Evolutionary conservation across 1,140 invertebrate genomes (phyloP), one percentile per base, ranked within the genome.

Genomic region (Arctopsyche grandis): DNA sequence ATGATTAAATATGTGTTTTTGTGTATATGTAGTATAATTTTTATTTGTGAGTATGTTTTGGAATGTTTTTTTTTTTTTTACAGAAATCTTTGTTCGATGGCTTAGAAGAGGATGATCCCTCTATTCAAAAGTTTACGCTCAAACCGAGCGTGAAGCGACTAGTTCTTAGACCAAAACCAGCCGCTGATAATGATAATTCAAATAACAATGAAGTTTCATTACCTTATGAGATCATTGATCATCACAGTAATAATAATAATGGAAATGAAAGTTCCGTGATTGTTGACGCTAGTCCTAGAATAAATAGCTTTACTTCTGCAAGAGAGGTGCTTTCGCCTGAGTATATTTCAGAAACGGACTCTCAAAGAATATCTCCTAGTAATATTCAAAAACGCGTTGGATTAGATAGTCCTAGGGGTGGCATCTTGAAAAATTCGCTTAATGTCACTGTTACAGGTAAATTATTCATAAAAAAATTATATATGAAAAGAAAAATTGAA

Each of bases 81-180:
- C 83, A 91, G 87, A 93, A 93, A 85, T 91, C 92, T 0, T 84
- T 93, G 0, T 93, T 93, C 83, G 92, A 93, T 75, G 93, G 93
- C 0, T 84, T 94, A 0, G 93, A 93, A 83, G 92, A 93, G 78
- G 90, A 91, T 69, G 92, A 93, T 85, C 89, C 90, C 22, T 89
- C 88, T 52, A 83, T 93, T 9, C 86, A 90, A 22, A 91, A 92
- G 80, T 90, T 93, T 46, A 89, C 88, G 66, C 86, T 92, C 5
- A 91, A 91, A 77, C 90, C 91, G 1, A 92, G 90, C 81, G 86
- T 91, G 0, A 93, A 93, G 80, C 87, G 92, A 0, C 85, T 93
- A 9, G 89, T 92, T 0, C 85, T 93, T 5, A 88, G 90, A 5
- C 87, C 88, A 1, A 87, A 86, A 43, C 21, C 79, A 22, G 19